Percentiles rank a stretch among this genome's conserved stretches.
Evolutionary conservation across 30 jellyfish, hydroid and myxozoan genomes (phyloP).

Genomic region (Phacellophora camtschatica): DNA sequence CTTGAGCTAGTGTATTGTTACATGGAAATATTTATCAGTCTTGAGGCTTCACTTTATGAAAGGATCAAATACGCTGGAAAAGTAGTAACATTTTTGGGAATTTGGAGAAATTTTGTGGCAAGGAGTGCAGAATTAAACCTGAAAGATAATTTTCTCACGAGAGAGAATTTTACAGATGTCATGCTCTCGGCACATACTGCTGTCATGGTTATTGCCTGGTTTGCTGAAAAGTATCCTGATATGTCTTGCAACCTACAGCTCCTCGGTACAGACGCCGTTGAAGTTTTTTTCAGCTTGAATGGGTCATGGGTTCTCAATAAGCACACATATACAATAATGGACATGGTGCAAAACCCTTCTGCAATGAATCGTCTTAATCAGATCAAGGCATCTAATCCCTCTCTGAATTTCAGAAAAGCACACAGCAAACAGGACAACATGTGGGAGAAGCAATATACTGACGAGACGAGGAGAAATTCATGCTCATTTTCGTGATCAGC

Average conservation of each 20-base stretch:
- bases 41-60: constrained; percentile 24
- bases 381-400: constrained; percentile 29
- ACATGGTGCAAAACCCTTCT: constrained; percentile 46
- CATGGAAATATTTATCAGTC: constrained; percentile 32
- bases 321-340: constrained; percentile 43
- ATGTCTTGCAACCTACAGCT: constrained; percentile 24
- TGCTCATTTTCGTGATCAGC: too few relatives aligned
- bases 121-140: neutral
- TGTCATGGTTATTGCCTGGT: constrained; percentile 18
- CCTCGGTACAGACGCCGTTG: constrained; percentile 43
- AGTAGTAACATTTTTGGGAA: constrained; percentile 44
- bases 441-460: constrained; percentile 32
- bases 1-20: constrained; percentile 16
- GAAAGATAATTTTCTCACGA: constrained; percentile 20
- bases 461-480: constrained; percentile 27
- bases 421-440: constrained; percentile 50
- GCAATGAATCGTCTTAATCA: constrained; percentile 35
- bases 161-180: constrained; percentile 27
- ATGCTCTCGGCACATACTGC: constrained; percentile 42
- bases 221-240: constrained; percentile 3
- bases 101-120: constrained; percentile 29
- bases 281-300: constrained; percentile 34
- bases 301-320: constrained; percentile 41
- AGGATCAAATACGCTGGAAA: constrained; percentile 28
- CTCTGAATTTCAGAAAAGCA: constrained; percentile 22